phyloP scores from a whole-genome alignment of 1,140 invertebrate genomes.

The Meloidogyne floridensis region DNA sequence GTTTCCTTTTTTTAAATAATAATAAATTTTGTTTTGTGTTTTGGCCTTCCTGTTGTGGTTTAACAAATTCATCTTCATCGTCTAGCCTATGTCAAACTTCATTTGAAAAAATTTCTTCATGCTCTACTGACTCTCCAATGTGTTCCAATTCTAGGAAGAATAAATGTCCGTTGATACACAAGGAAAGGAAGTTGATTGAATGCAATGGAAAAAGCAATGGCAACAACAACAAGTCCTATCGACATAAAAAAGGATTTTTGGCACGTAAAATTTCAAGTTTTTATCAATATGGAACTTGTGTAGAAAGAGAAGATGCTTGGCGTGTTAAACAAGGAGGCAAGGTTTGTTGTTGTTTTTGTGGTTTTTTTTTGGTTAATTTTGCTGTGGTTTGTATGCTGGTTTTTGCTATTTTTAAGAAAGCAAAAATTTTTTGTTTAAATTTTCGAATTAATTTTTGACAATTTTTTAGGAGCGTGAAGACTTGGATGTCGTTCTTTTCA shows the following conservation, averaged over 20 bases:
- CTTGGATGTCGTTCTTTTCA: conserved; percentile 90
- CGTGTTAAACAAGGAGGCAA: neutral
- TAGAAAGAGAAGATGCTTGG: conserved; percentile 2
- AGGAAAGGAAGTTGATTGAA: neutral
- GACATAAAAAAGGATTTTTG: conserved; percentile 18
- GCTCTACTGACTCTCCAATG: neutral
- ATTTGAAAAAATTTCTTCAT: neutral
- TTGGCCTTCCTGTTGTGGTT: conserved; percentile 6
- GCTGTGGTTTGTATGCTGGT: conserved; percentile 15
- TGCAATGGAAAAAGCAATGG: neutral
- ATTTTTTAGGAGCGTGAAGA: conserved; percentile 73
- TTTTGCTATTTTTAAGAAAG: neutral
- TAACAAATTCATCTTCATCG: conserved; percentile 8
- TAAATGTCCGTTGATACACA: neutral
- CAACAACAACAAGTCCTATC: neutral
- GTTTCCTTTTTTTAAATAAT: conserved; percentile 24
- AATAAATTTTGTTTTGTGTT: conserved; percentile 8
- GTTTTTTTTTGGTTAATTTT: conserved; percentile 47
- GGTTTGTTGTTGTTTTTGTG: conserved; percentile 19
- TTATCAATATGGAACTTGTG: conserved; percentile 13
- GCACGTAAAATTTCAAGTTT: conserved; percentile 27
- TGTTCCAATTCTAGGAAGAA: neutral
- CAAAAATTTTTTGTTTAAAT: neutral
- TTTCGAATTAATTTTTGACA: neutral
- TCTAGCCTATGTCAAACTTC: neutral